These are phyloP conservation scores for Eptatretus atami DNA, from an alignment of 2,797 vertebrate genomes.

Conservation along the genomic window DNA sequence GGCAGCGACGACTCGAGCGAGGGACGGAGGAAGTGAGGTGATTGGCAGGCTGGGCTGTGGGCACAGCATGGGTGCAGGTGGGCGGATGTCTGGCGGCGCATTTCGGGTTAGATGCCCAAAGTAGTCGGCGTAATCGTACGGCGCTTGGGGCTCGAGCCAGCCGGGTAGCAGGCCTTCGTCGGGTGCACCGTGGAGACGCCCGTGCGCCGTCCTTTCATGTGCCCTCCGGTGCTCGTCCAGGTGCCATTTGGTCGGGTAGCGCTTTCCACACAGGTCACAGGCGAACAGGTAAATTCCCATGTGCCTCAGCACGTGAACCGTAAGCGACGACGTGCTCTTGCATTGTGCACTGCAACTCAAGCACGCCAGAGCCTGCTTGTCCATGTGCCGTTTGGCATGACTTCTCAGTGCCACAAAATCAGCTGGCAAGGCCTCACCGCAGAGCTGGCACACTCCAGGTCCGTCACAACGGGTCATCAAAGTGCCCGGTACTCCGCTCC, in stretches of 20 bases:
- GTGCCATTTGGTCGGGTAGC: conserved; percentile 4
- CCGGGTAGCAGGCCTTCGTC: neutral
- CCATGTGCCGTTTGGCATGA: conserved; percentile 3
- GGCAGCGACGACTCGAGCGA: neutral
- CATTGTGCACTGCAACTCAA: neutral
- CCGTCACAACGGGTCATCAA: neutral
- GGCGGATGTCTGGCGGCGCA: neutral
- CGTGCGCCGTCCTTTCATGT: neutral
- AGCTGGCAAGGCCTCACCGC: conserved; percentile 4
- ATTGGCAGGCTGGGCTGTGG: neutral
- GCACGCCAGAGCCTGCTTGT: conserved; percentile 2
- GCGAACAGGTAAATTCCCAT: conserved; percentile 4
- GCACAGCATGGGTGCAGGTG: neutral
- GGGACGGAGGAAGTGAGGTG: neutral
- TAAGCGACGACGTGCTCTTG: conserved; percentile 4
- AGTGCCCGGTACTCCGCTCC: neutral
- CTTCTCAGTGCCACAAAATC: conserved; percentile 3
- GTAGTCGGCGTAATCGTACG: conserved; percentile 5
- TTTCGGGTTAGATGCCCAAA: neutral
- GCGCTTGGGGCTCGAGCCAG: neutral
- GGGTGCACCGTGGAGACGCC: neutral
- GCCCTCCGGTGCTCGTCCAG: conserved; percentile 4
- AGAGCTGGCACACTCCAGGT: conserved; percentile 5
- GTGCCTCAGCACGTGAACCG: conserved; percentile 4
- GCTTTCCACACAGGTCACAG: conserved; percentile 3